Evolutionary conservation across 2,797 vertebrate species (phyloP), one percentile per base, ranked within the genome.

Genomic region (Microhierax caerulescens): DNA sequence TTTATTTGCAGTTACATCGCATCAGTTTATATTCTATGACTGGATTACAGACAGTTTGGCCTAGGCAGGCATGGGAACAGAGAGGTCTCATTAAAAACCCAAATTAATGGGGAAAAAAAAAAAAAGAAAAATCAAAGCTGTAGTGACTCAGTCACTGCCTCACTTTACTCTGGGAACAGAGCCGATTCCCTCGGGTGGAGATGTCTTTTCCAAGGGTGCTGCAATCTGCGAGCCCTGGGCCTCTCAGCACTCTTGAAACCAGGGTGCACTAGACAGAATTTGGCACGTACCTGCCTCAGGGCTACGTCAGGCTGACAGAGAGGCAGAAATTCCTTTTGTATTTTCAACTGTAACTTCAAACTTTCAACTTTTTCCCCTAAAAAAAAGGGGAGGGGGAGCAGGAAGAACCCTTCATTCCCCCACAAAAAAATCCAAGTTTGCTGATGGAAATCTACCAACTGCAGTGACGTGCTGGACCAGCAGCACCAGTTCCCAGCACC

Each of bases 221-320:
- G 45, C 36, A 82, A 87, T 54, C 61, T 74, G n/a, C 3, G 3
- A 69, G 48, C 65, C 27, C n/a, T 54, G 30, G 30, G 27, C 70
- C 54, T 86, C 45, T 82, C 65, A 61, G 76, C 14, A n/a, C n/a
- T 47, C 87, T 84, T 73, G 27, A 50, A 72, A 68, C 30, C 34
- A 72, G 23, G 22, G 3, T 48, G 32, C 19, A 63, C n/a, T 9
- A 45, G 10, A 20, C 2, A 47, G 64, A 83, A 56, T 74, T 79
- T 83, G 24, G 20, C 43, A 51, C 0, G 1, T 50, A 41, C 37
- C 70, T 50, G 37, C 34, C 70, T 60, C 41, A 37, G 60, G 53
- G 73, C 56, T 92, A 56, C 1, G 0, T 90, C 63, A 56, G 0
- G 0, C 17, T 43, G 37, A 54, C 2, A 12, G 43, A 17, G 45